Conservation (phyloP, 2,797 vertebrate genomes). For the Gymnothorax reevesii region DNA sequence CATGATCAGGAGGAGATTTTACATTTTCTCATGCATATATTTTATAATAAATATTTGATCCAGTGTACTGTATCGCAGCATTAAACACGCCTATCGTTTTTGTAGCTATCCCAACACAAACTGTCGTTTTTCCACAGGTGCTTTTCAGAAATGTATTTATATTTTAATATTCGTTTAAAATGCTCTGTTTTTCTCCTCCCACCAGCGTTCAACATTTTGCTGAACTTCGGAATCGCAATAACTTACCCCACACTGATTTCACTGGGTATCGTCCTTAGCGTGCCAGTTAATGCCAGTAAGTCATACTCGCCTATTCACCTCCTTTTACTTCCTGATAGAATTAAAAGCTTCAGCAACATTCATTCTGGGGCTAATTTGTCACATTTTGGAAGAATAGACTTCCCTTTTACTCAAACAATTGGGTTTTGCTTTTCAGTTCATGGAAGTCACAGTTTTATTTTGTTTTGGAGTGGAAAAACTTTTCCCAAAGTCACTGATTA, state of each 20-base stretch:
- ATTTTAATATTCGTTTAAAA: not conserved
- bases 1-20: too few relatives aligned
- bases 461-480: not conserved
- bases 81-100: not conserved
- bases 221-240: slow-evolving; percentile 96
- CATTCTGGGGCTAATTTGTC: not conserved
- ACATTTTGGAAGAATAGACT: not conserved
- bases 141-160: not conserved
- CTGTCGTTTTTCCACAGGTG: not conserved
- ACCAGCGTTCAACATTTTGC: slow-evolving; percentile 95
- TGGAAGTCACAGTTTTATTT: not conserved
- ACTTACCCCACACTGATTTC: slow-evolving; percentile 95
- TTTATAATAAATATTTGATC: not conserved
- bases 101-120: not conserved
- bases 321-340: not conserved
- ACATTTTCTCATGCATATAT: not conserved
- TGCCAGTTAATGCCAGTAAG: slow-evolving; percentile 94
- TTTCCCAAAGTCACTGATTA: not conserved
- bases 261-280: slow-evolving; percentile 91
- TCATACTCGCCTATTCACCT: slow-evolving; percentile 21
- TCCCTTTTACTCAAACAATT: not conserved
- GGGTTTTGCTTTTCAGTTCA: not conserved
- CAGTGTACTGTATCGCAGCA: not conserved
- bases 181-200: slow-evolving; percentile 47
- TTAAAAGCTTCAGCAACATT: not conserved